phyloP scores from a whole-genome alignment of 2,113 vertebrate species.

The Paramormyrops kingsleyae region DNA sequence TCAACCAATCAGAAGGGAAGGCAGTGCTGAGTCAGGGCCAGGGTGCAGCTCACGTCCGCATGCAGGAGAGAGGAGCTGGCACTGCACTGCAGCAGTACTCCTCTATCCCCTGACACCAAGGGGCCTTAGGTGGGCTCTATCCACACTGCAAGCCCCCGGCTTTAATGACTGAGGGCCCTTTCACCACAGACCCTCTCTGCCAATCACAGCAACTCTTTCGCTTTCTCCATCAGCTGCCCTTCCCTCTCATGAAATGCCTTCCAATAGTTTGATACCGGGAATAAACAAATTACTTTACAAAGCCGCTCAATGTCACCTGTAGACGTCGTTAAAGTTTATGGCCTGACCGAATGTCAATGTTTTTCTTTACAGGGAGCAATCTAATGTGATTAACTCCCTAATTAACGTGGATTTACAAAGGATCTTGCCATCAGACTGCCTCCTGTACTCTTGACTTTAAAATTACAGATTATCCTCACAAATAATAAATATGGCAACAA shows the following conservation, averaged over 20 bases:
- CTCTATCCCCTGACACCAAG: slow-evolving; percentile 44
- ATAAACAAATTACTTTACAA: slow-evolving; percentile 18
- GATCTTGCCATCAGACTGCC: slow-evolving; percentile 5
- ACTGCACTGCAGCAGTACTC: slow-evolving; percentile 72
- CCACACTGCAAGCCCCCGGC: slow-evolving; percentile 47
- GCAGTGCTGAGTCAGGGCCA: slow-evolving; percentile 79
- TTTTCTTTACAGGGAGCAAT: slow-evolving; percentile 46
- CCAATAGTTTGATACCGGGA: neutral
- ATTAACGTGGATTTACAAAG: slow-evolving; percentile 40
- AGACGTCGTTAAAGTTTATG: slow-evolving; percentile 50
- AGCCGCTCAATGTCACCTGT: slow-evolving; percentile 22
- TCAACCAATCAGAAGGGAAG: slow-evolving; percentile 70
- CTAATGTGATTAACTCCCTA: slow-evolving; percentile 49
- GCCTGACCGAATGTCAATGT: slow-evolving; percentile 41
- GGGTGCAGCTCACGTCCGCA: slow-evolving; percentile 66
- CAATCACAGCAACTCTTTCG: neutral
- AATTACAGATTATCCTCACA: neutral
- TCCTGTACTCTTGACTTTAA: neutral
- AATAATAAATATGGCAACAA: neutral
- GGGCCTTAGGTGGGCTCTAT: slow-evolving; percentile 49
- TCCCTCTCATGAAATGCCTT: neutral
- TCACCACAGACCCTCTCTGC: neutral
- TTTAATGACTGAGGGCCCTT: slow-evolving; percentile 36
- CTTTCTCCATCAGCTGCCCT: neutral
- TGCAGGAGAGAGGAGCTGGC: slow-evolving; percentile 67